Base-by-base conservation (phyloP, 30 jellyfish, hydroid and myxozoan species). In the Cassiopea andromeda region DNA sequence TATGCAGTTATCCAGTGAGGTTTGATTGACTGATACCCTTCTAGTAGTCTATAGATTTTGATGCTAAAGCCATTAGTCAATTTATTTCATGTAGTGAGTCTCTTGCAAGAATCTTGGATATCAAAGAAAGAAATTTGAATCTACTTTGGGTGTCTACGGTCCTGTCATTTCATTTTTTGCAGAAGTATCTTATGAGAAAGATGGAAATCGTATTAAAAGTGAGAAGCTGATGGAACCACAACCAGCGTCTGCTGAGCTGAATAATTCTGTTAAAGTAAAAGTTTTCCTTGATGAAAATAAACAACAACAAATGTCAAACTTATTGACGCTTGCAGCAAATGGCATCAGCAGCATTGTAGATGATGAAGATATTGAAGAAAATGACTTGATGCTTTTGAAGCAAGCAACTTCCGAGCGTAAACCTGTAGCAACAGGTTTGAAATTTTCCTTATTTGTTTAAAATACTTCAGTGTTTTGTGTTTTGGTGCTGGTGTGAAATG, bases 241-340 rank as follows among this genome's bases (percentile, higher is more conserved):
- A 19, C 1, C 75, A 45, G 43, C 78, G 1, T 6, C 80, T 15
- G 87, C 76, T 2, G 87, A 78, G 1, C 19, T 15, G 9, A 67
- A 48, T 18, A 48, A 82, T 48, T 46, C 87, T 1, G 68, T 94
- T 18, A 85, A 88, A 17, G 98, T 94, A 46, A 92, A 91, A 80
- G 98, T 96, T 7, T 86, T 59, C 58, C 92, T 96, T 44, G 81
- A 96, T 75, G 93, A 91, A 16, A 92, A 84, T 13, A 88, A 91
- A 4, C 93, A 92, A 84, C 97, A 96, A 4, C 94, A 87, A 74
- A 92, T 96, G 92, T 84, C 77, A 47, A 96, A 92, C 48, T 83
- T 96, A 12, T 66, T 89, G 85, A 57, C 48, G 64, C 91, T 96
- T 12, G 99, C 99, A 17, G 78, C 98, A 15, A 70, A 83, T 44